Evolutionary conservation across 2,888 invertebrate species (phyloP).

Genomic region (Hemicrepidius hirtus): DNA sequence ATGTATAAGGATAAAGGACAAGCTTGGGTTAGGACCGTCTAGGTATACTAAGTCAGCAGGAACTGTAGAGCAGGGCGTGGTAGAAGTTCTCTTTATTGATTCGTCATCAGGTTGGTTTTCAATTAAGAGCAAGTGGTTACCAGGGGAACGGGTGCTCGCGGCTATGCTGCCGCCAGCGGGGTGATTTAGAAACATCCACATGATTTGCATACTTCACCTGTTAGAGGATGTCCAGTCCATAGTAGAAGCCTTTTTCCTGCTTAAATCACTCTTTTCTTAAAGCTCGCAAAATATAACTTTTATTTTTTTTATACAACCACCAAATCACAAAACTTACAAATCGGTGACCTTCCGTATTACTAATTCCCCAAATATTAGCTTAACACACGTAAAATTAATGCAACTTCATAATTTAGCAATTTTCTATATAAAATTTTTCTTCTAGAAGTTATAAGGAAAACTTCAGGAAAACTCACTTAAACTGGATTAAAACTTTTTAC

Average conservation of each 20-base stretch:
- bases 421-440: too few species aligned
- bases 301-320: neutral
- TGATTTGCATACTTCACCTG: conserved; percentile 61
- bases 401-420: too few species aligned
- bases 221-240: conserved; percentile 44
- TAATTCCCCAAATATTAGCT: too few species aligned
- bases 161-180: conserved; percentile 56
- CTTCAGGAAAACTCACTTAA: too few species aligned
- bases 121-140: conserved; percentile 74
- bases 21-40: conserved; percentile 29
- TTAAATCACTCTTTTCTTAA: neutral
- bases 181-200: conserved; percentile 56
- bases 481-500: neutral
- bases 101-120: conserved; percentile 74
- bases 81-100: conserved; percentile 71
- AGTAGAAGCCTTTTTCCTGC: neutral
- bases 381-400: too few species aligned
- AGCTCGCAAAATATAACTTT: neutral
- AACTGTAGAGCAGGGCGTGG: conserved; percentile 62
- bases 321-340: too few species aligned
- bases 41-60: conserved; percentile 48
- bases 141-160: conserved; percentile 68
- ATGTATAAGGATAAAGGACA: conserved; percentile 1
- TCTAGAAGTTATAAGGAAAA: too few species aligned
- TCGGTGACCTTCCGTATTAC: too few species aligned